Conservation (phyloP, 2,888 invertebrate genomes). For the Nephrocerus scutellatus region DNA sequence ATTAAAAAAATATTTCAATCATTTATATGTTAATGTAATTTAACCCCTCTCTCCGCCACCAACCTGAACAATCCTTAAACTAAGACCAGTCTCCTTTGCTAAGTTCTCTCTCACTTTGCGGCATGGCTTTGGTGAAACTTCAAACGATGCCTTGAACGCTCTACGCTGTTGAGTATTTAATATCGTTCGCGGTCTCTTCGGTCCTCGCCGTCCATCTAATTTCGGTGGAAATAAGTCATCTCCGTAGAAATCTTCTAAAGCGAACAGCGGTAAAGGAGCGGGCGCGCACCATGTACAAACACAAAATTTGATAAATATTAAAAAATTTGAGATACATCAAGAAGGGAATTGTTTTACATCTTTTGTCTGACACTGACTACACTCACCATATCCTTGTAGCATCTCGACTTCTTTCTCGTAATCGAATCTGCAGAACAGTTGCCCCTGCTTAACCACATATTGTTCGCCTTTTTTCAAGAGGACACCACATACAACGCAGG, state of each 20-base stretch:
- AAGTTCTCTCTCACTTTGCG: constrained; percentile 73
- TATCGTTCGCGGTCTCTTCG: constrained; percentile 76
- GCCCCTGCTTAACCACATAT: constrained; percentile 70
- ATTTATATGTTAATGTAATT: neutral
- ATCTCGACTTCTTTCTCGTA: constrained; percentile 73
- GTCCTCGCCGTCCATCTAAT: constrained; percentile 63
- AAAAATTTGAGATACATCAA: too few relatives aligned
- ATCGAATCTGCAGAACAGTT: constrained; percentile 71
- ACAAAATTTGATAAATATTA: neutral
- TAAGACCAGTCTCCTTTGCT: constrained; percentile 77
- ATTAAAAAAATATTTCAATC: too few relatives aligned
- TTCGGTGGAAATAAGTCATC: constrained; percentile 56
- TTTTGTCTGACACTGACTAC: neutral
- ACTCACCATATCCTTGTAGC: constrained; percentile 55
- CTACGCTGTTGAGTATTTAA: constrained; percentile 74
- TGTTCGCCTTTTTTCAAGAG: constrained; percentile 74
- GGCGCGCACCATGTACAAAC: neutral
- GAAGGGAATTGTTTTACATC: constrained; percentile 2
- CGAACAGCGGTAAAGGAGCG: constrained; percentile 16
- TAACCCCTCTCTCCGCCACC: constrained; percentile 1
- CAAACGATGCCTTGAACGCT: constrained; percentile 79
- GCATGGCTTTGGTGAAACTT: constrained; percentile 77
- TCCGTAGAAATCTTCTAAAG: constrained; percentile 52
- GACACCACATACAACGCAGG: constrained; percentile 69
- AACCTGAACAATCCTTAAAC: constrained; percentile 78